phyloP scores from a whole-genome alignment of 2,113 vertebrate species.

The Hiodon tergisus region DNA sequence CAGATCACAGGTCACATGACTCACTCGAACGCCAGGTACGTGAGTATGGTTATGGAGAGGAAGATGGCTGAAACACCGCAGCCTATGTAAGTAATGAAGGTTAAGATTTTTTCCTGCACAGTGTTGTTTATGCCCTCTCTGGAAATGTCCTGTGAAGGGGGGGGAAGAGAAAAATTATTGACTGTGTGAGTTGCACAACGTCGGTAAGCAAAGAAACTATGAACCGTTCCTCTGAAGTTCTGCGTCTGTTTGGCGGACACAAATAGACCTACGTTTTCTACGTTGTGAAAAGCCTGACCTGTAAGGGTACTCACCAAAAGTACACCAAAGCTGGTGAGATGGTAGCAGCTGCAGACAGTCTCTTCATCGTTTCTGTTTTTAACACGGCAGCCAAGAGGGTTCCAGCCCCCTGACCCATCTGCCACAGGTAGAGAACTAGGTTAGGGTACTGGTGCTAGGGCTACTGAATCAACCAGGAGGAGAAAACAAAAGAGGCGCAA shows the following conservation, averaged over 20 bases:
- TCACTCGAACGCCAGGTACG: conserved; percentile 87
- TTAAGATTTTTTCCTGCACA: conserved; percentile 68
- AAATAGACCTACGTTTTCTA: no score
- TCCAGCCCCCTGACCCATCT: conserved; percentile 82
- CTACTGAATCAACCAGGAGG: not conserved
- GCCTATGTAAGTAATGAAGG: conserved; percentile 88
- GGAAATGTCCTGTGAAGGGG: conserved; percentile 70
- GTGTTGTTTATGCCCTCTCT: conserved; percentile 46
- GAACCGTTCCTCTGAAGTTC: no score
- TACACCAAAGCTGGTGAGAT: conserved; percentile 88
- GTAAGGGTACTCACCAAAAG: conserved; percentile 69
- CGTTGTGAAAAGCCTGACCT: not conserved
- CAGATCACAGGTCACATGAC: conserved; percentile 38
- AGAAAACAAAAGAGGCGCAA: conserved; percentile 2
- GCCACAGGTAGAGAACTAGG: conserved; percentile 30
- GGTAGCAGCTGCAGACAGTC: conserved; percentile 82
- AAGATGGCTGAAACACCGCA: conserved; percentile 89
- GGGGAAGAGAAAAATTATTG: conserved; percentile 6
- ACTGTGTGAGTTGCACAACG: not conserved
- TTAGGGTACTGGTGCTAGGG: not conserved
- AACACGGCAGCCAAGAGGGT: conserved; percentile 66
- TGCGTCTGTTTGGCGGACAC: not conserved
- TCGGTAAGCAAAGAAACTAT: no score
- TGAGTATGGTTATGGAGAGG: conserved; percentile 82
- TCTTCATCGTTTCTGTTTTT: conserved; percentile 60